Percentiles rank a stretch among this genome's conserved stretches.
Evolutionary conservation across 2,888 invertebrate genomes (phyloP).

Genomic region (Seira sanloemensis): DNA sequence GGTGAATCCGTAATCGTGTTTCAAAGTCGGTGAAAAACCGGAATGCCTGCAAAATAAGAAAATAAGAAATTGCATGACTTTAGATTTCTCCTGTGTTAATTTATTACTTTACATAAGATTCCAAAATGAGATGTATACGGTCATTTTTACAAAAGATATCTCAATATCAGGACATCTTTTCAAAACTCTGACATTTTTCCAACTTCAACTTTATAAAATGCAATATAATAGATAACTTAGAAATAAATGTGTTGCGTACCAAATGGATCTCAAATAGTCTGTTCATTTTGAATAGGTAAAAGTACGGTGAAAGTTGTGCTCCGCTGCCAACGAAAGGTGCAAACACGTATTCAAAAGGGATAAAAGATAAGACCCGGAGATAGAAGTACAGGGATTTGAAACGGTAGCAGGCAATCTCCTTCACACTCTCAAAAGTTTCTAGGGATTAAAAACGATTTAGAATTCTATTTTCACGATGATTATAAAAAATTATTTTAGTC

Average conservation of each 20-base stretch:
- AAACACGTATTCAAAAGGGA: conserved; percentile 69
- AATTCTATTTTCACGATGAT: too few species aligned
- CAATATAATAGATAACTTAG: too few species aligned
- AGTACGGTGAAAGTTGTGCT: conserved; percentile 46
- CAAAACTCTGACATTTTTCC: background rate
- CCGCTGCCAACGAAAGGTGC: conserved; percentile 31
- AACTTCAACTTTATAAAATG: too few species aligned
- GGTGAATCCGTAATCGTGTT: conserved; percentile 29
- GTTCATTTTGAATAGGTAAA: conserved; percentile 69
- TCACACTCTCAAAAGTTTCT: conserved; percentile 67
- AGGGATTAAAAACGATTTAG: conserved; percentile 3
- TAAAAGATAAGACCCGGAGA: conserved; percentile 61
- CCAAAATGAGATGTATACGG: too few species aligned
- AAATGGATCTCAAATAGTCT: conserved; percentile 58
- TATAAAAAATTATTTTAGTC: too few species aligned
- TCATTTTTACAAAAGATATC: too few species aligned
- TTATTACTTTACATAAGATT: too few species aligned
- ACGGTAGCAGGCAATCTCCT: conserved; percentile 63
- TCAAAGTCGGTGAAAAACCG: conserved; percentile 39
- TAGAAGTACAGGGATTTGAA: conserved; percentile 58
- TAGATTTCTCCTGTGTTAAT: too few species aligned
- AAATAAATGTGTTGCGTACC: too few species aligned
- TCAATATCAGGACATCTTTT: too few species aligned
- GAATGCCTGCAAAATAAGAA: conserved; percentile 7
- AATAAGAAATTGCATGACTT: conserved; percentile 1